Evolutionary conservation across 2,797 vertebrate genomes (phyloP).

Genomic region (Acanthis flammea): DNA sequence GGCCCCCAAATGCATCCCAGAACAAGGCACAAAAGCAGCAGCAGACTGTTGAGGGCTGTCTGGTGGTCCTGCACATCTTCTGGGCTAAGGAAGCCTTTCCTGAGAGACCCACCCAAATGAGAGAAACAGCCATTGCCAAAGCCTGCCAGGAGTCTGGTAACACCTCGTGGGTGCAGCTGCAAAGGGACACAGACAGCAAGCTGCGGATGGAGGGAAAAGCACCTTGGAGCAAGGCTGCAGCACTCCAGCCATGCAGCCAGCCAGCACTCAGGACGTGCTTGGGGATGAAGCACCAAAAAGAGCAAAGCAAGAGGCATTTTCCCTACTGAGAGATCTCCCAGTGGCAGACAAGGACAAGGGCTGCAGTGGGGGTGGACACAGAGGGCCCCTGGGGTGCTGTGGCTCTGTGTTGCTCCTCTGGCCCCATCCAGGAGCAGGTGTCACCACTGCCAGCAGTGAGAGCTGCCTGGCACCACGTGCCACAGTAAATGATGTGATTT

Average conservation of each 20-base stretch:
- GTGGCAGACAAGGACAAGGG: neutral
- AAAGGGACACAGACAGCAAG: neutral
- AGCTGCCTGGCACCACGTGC: rapidly evolving
- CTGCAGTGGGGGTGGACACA: rapidly evolving
- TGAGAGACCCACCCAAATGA: neutral
- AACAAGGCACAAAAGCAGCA: neutral
- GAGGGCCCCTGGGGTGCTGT: rapidly evolving
- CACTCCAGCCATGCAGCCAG: neutral
- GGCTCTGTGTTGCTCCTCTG: neutral
- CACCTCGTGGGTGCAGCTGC: rapidly evolving
- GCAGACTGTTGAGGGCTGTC: neutral
- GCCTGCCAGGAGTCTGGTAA: neutral
- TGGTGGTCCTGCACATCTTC: neutral
- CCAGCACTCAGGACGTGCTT: rapidly evolving
- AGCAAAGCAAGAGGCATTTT: neutral
- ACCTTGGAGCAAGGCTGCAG: neutral
- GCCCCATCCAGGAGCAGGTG: neutral
- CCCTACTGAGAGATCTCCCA: neutral
- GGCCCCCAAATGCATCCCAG: rapidly evolving
- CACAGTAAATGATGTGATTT: neutral
- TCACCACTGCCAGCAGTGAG: neutral
- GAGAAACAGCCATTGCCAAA: rapidly evolving
- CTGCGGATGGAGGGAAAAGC: neutral
- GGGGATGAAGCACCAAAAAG: neutral
- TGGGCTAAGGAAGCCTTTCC: neutral